Conservation (phyloP, 1,140 invertebrate genomes). For the Panagrolaimus sp. region DNA sequence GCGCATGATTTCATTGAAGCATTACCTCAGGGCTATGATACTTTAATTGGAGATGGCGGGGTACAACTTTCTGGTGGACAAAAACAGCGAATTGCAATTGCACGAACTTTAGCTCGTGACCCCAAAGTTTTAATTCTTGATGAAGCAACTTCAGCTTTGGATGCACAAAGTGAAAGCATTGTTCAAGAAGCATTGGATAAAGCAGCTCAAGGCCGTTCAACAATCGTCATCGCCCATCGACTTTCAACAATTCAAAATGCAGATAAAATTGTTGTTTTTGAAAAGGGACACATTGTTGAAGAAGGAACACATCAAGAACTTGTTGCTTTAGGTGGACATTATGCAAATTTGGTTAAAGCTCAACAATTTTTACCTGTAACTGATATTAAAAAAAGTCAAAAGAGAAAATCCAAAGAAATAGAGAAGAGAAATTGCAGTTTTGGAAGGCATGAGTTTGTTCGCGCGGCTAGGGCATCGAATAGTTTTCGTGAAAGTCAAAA, state of each 20-base stretch:
- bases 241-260: conserved; percentile 69
- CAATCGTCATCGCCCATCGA: conserved; percentile 72
- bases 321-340: not conserved
- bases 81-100: conserved; percentile 93
- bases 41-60: conserved; percentile 5
- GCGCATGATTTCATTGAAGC: conserved; percentile 37
- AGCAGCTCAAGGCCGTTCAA: conserved; percentile 63
- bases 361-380: not conserved
- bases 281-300: conserved; percentile 13
- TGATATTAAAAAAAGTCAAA: not conserved
- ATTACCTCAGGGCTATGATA: conserved; percentile 23
- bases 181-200: conserved; percentile 24
- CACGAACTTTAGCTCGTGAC: conserved; percentile 85
- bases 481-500: not conserved
- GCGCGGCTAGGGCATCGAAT: not conserved
- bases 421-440: not conserved
- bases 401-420: not conserved
- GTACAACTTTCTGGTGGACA: conserved; percentile 65
- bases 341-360: conserved; percentile 17
- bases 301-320: conserved; percentile 56
- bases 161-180: conserved; percentile 80
- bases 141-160: conserved; percentile 91
- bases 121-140: conserved; percentile 90
- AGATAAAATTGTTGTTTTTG: conserved; percentile 62
- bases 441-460: not conserved